Conservation (phyloP, 2,797 vertebrate species). For the Premnoplex brunnescens region DNA sequence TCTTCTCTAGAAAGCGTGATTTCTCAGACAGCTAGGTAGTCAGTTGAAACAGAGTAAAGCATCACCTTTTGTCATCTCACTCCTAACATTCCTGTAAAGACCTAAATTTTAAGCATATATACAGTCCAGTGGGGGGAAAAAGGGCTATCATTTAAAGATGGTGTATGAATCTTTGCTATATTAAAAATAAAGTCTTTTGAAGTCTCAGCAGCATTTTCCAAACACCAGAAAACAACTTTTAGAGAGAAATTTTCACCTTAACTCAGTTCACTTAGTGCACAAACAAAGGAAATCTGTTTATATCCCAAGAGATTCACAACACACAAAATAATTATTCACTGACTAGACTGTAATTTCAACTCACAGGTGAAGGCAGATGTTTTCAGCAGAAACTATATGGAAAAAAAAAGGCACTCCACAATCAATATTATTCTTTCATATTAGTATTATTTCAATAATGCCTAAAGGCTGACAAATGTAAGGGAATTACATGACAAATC, state of each 20-base stretch:
- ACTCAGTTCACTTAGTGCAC: background rate
- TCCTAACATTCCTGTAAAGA: background rate
- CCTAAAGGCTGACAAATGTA: background rate
- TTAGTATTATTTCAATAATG: background rate
- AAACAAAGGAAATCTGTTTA: background rate
- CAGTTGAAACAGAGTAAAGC: background rate
- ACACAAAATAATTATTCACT: constrained; percentile 31
- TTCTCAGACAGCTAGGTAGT: background rate
- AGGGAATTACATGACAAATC: background rate
- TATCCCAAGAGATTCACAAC: background rate
- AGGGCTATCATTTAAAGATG: background rate
- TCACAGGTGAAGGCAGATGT: constrained; percentile 6
- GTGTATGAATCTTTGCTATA: background rate
- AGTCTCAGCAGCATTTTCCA: background rate
- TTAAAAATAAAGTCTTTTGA: background rate
- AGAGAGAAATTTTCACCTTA: background rate
- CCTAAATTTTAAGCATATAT: background rate
- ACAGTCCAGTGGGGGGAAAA: background rate
- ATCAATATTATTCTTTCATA: constrained; percentile 26
- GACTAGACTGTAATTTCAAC: constrained; percentile 12
- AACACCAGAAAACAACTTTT: background rate
- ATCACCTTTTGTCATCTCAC: background rate
- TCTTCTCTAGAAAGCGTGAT: background rate
- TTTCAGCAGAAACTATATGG: background rate
- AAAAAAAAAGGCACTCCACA: background rate